Conservation (phyloP, 2,797 vertebrate genomes). For the Limnodromus scolopaceus region DNA sequence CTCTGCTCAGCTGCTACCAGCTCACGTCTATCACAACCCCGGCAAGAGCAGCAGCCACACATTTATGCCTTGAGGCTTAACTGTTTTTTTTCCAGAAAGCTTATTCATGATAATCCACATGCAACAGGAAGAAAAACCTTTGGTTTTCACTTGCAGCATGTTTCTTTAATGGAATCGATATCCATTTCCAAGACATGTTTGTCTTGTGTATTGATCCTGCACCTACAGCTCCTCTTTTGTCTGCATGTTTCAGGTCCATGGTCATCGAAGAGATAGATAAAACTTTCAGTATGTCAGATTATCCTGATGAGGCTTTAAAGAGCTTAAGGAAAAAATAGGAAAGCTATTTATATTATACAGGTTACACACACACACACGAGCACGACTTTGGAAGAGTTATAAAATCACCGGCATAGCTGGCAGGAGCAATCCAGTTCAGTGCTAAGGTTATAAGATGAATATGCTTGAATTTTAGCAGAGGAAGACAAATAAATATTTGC, state of each 20-base stretch:
- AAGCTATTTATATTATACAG: not conserved
- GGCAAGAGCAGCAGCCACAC: not conserved
- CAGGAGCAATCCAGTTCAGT: not conserved
- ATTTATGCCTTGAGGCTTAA: not conserved
- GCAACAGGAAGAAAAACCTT: not conserved
- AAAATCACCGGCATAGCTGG: not conserved
- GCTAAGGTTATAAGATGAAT: not conserved
- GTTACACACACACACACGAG: not conserved
- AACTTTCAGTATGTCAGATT: not conserved
- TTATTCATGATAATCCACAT: not conserved
- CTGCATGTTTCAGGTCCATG: not conserved
- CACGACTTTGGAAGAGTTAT: not conserved
- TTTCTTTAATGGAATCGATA: not conserved
- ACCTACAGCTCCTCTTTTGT: not conserved
- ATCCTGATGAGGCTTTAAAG: not conserved
- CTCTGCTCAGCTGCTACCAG: not conserved
- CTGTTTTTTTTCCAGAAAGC: not conserved
- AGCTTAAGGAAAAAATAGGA: not conserved
- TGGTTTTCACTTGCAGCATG: not conserved
- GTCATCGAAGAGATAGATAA: not conserved
- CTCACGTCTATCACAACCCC: not conserved
- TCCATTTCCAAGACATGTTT: not conserved
- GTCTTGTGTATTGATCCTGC: not conserved
- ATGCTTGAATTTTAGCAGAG: not conserved
- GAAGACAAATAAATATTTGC: not conserved